These are phyloP conservation scores for Prietella phreatophila DNA, from an alignment of 2,113 vertebrate species.

Conservation along the genomic window DNA sequence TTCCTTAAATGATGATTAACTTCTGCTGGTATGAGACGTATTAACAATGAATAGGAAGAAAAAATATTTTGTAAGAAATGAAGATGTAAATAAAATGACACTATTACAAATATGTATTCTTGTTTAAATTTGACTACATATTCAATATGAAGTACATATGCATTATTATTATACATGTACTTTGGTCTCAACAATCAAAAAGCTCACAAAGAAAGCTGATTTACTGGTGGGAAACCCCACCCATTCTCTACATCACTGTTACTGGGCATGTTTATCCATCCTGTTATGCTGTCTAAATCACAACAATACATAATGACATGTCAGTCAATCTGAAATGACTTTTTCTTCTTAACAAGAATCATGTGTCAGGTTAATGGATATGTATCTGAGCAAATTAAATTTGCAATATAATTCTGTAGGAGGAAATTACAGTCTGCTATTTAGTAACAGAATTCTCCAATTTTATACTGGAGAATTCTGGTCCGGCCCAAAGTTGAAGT, in stretches of 20 bases:
- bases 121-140: background rate
- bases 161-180: background rate
- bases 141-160: background rate
- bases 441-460: background rate
- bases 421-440: background rate
- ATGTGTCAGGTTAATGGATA: background rate
- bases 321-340: background rate
- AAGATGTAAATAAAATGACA: background rate
- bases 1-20: background rate
- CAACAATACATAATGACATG: constrained; percentile 13
- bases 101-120: background rate
- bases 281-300: constrained; percentile 6
- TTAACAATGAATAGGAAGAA: background rate
- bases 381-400: background rate
- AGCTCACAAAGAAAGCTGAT: background rate
- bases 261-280: background rate
- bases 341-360: background rate
- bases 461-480: background rate
- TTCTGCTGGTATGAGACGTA: background rate
- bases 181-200: background rate
- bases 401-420: background rate
- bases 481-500: background rate
- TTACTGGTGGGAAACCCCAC: background rate
- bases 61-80: background rate
- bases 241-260: background rate